phyloP scores from a whole-genome alignment of 2,888 invertebrate species.

The Blera fallax region DNA sequence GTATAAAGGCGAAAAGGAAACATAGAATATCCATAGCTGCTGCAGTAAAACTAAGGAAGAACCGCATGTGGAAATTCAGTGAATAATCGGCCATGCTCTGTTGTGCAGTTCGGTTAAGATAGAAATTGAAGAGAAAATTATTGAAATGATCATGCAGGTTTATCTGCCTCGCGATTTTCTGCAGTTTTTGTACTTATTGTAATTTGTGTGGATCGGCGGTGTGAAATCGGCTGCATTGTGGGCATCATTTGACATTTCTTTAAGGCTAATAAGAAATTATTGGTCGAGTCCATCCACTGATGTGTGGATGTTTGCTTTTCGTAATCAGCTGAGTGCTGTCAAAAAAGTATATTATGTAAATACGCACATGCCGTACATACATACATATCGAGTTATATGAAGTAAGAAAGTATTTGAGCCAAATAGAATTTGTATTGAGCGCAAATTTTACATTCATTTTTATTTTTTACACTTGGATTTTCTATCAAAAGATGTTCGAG shows the following conservation, averaged over 20 bases:
- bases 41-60: background rate
- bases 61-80: constrained; percentile 9
- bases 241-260: constrained; percentile 2
- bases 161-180: background rate
- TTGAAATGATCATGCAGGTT: constrained; percentile 20
- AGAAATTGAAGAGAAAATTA: background rate
- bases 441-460: no score
- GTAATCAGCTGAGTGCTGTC: background rate
- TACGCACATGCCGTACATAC: no score
- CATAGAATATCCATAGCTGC: constrained; percentile 11
- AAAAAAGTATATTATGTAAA: background rate
- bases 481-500: no score
- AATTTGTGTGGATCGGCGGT: background rate
- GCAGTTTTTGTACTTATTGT: background rate
- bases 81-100: background rate
- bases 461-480: no score
- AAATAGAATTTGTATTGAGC: no score
- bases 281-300: constrained; percentile 1
- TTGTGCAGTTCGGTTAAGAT: background rate
- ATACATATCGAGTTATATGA: no score
- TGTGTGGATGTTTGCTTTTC: background rate
- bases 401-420: no score
- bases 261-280: background rate
- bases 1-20: background rate
- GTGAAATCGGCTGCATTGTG: background rate